Evolutionary conservation across 2,797 vertebrate species (phyloP).

Genomic region (Brotula barbata): DNA sequence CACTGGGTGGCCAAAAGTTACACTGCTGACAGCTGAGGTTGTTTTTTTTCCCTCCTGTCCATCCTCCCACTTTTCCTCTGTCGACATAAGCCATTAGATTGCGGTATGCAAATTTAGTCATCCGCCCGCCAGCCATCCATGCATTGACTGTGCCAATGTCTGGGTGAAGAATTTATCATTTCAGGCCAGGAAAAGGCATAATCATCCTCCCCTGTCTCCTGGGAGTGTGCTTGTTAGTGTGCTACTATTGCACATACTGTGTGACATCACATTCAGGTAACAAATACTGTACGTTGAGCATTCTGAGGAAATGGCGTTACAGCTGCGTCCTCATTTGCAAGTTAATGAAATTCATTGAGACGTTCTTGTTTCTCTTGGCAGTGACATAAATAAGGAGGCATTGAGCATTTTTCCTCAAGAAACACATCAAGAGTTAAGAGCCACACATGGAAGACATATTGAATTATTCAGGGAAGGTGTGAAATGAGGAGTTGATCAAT

Average conservation of each 20-base stretch:
- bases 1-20: slow-evolving; percentile 58
- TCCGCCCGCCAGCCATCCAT: slow-evolving; percentile 8
- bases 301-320: slow-evolving; percentile 27
- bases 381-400: slow-evolving; percentile 55
- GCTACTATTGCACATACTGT: slow-evolving; percentile 38
- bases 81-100: slow-evolving; percentile 54
- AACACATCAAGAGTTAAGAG: slow-evolving; percentile 36
- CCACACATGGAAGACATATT: slow-evolving; percentile 7
- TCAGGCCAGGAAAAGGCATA: slow-evolving; percentile 31
- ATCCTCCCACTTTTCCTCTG: slow-evolving; percentile 27
- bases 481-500: too few species aligned
- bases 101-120: slow-evolving; percentile 41
- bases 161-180: slow-evolving; percentile 37
- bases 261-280: slow-evolving; percentile 45
- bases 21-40: slow-evolving; percentile 46
- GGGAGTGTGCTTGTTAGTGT: slow-evolving; percentile 45
- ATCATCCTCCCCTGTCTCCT: slow-evolving; percentile 49
- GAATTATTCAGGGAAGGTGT: slow-evolving; percentile 1
- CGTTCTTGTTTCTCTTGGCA: slow-evolving; percentile 48
- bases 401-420: slow-evolving; percentile 57
- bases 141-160: slow-evolving; percentile 26
- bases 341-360: slow-evolving; percentile 62
- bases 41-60: slow-evolving; percentile 52
- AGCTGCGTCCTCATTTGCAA: slow-evolving; percentile 28
- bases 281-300: slow-evolving; percentile 3